Evolutionary conservation across 2,888 invertebrate genomes (phyloP).

Genomic region (Volucella bombylans): DNA sequence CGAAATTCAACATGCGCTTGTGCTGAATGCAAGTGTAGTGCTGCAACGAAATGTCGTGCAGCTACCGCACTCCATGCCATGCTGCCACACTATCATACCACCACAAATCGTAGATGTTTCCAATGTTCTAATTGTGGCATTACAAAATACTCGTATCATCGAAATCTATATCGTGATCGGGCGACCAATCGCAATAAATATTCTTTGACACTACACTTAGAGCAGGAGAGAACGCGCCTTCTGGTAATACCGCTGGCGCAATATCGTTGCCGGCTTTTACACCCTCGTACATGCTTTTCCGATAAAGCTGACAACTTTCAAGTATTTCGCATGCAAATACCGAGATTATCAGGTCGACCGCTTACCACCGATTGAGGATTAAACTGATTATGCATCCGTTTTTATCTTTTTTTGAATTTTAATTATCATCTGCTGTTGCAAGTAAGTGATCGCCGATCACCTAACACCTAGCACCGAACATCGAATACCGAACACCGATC

Average conservation of each 20-base stretch:
- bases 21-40: neutral
- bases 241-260: neutral
- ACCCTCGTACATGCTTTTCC: constrained; percentile 14
- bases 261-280: constrained; percentile 2
- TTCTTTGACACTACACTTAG: constrained; percentile 62
- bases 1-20: constrained; percentile 12
- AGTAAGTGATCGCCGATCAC: neutral
- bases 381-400: constrained; percentile 64
- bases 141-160: constrained; percentile 73
- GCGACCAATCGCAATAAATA: constrained; percentile 73
- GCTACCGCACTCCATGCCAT: constrained; percentile 43
- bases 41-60: constrained; percentile 62
- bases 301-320: constrained; percentile 68
- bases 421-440: constrained; percentile 48
- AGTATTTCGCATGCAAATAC: constrained; percentile 72
- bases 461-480: too few relatives aligned
- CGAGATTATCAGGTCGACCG: constrained; percentile 58
- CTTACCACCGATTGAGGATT: constrained; percentile 61
- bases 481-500: neutral
- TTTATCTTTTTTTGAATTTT: constrained; percentile 65
- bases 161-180: constrained; percentile 73
- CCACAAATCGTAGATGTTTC: constrained; percentile 58
- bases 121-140: constrained; percentile 72
- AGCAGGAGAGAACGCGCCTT: constrained; percentile 52
- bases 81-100: neutral